These are phyloP conservation scores for Mallotus villosus DNA, from an alignment of 2,797 vertebrate species.

Conservation along the genomic window DNA sequence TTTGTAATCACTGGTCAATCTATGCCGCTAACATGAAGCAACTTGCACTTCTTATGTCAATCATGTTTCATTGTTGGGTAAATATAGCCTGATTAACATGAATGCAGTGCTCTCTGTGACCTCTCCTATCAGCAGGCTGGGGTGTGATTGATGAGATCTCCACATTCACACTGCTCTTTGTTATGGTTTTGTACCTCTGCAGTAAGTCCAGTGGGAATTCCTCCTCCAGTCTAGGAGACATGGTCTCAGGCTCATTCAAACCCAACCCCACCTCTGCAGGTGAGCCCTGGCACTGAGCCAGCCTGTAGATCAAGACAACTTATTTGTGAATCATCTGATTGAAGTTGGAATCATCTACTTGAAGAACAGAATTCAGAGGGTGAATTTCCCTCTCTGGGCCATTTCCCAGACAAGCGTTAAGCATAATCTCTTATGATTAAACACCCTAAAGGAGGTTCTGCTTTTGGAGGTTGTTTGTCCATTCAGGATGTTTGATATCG, in stretches of 20 bases:
- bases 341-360: background rate
- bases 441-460: background rate
- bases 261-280: slow-evolving; percentile 89
- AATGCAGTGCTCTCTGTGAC: background rate
- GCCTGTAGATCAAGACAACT: background rate
- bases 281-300: slow-evolving; percentile 54
- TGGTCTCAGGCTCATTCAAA: slow-evolving; percentile 95
- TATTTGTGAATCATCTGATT: background rate
- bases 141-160: slow-evolving; percentile 26
- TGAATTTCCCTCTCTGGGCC: background rate
- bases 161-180: slow-evolving; percentile 13
- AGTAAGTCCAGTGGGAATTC: slow-evolving; percentile 97
- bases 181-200: slow-evolving; percentile 33
- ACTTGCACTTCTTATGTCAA: background rate
- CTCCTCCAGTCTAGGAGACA: slow-evolving; percentile 97
- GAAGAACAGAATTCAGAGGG: background rate
- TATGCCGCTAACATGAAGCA: no score
- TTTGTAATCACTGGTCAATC: background rate
- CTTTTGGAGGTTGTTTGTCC: no score
- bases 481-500: no score
- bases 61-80: background rate
- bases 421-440: background rate
- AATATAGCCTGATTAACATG: background rate
- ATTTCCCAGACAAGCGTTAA: background rate
- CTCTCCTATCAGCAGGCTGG: background rate